phyloP scores from a whole-genome alignment of 2,113 vertebrate species.

The Chloropsis hardwickii region DNA sequence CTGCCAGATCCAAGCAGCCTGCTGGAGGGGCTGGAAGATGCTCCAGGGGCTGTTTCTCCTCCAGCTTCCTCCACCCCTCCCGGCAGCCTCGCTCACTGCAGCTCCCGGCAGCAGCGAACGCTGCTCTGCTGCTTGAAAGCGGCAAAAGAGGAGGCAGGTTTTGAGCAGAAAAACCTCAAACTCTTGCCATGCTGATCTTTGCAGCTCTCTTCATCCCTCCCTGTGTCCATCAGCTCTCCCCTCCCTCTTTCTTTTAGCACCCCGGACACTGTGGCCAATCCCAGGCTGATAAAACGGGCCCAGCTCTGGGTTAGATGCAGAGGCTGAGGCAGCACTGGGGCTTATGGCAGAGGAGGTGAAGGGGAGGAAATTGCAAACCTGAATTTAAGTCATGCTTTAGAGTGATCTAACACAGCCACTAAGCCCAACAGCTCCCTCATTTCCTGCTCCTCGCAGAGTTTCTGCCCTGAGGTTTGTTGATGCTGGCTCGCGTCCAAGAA shows the following conservation, averaged over 20 bases:
- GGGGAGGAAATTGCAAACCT: conserved; percentile 10
- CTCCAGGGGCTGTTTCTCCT: background rate
- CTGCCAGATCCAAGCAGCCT: fast-evolving
- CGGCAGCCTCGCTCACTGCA: background rate
- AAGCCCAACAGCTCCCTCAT: background rate
- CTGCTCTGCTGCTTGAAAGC: background rate
- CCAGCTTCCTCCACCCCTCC: background rate
- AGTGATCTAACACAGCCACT: background rate
- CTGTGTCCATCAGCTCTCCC: background rate
- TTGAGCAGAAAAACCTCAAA: background rate
- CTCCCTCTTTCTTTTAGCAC: background rate
- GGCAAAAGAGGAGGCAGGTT: background rate
- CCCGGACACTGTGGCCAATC: background rate
- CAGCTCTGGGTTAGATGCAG: background rate
- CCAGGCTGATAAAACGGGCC: fast-evolving
- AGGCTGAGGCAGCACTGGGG: background rate
- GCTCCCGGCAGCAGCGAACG: fast-evolving
- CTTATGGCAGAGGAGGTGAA: background rate
- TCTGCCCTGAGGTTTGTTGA: conserved; percentile 28
- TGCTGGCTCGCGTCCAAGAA: background rate
- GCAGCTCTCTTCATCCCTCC: background rate
- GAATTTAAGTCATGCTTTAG: background rate
- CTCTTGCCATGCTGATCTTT: background rate
- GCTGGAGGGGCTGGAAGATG: background rate
- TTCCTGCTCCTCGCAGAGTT: background rate